phyloP scores from a whole-genome alignment of 1,140 invertebrate species.

The Drosophila sp. region DNA sequence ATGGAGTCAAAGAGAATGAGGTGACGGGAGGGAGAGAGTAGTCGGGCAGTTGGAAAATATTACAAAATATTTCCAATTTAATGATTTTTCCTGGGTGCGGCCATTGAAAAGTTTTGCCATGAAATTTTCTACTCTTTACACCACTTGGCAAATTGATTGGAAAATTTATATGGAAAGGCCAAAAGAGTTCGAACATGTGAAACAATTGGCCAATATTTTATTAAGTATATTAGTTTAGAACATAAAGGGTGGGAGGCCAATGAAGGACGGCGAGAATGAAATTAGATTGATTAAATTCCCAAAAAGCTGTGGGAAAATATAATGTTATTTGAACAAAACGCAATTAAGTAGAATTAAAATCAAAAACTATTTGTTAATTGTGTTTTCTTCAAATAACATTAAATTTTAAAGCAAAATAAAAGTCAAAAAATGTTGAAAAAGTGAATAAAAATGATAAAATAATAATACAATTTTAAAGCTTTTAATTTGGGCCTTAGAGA shows the following conservation, averaged over 20 bases:
- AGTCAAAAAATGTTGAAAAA: too few species aligned
- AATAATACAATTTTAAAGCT: too few species aligned
- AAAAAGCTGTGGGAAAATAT: background rate
- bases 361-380: background rate
- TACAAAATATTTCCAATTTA: constrained; percentile 26
- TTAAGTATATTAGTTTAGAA: constrained; percentile 24
- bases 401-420: too few species aligned
- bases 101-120: constrained; percentile 49
- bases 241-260: background rate
- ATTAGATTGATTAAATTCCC: background rate
- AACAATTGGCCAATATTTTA: constrained; percentile 29
- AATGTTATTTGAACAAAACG: background rate
- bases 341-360: background rate
- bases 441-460: too few species aligned
- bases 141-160: constrained; percentile 54
- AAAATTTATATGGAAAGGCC: constrained; percentile 38
- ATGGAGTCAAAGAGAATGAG: background rate
- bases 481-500: too few species aligned
- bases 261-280: background rate
- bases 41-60: constrained; percentile 5
- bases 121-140: constrained; percentile 33
- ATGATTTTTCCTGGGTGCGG: constrained; percentile 26
- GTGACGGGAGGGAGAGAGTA: background rate
- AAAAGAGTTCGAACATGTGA: constrained; percentile 2
- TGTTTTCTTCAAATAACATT: background rate